phyloP scores from a whole-genome alignment of 1,140 invertebrate species.

The Pseudomyrmex flavicornis region DNA sequence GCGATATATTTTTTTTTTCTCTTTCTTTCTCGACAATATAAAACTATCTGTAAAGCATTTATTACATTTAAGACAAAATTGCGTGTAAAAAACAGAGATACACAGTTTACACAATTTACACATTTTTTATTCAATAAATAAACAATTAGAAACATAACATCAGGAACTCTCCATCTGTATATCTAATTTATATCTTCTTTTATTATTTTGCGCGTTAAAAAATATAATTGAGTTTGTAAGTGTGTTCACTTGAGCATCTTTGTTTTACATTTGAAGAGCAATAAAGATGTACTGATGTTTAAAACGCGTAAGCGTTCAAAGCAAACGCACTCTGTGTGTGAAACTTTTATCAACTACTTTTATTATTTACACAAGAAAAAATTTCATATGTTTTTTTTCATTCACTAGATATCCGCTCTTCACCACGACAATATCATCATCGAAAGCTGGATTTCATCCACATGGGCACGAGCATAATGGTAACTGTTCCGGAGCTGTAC shows the following conservation, averaged over 20 bases:
- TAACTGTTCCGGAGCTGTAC: not conserved
- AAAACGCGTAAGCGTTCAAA: too few species aligned
- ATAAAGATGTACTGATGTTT: too few species aligned
- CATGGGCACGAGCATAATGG: not conserved
- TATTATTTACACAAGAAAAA: not conserved
- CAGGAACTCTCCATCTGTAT: not conserved
- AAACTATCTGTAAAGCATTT: not conserved
- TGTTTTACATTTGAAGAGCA: too few species aligned
- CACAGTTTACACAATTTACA: not conserved
- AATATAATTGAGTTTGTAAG: not conserved
- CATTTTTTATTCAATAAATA: constrained; percentile 1
- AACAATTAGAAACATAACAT: not conserved
- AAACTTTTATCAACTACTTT: not conserved
- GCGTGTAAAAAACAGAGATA: not conserved
- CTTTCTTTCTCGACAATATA: not conserved
- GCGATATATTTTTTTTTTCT: not conserved
- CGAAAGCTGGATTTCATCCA: not conserved
- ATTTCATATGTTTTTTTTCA: too few species aligned
- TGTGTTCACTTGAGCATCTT: too few species aligned
- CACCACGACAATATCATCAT: not conserved
- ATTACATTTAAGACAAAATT: not conserved
- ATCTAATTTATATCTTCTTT: not conserved
- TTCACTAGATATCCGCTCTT: not conserved
- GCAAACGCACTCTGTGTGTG: too few species aligned
- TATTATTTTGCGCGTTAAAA: not conserved